Evolutionary conservation across 2,888 invertebrate genomes (phyloP).

Genomic region (Drosophila infuscata): DNA sequence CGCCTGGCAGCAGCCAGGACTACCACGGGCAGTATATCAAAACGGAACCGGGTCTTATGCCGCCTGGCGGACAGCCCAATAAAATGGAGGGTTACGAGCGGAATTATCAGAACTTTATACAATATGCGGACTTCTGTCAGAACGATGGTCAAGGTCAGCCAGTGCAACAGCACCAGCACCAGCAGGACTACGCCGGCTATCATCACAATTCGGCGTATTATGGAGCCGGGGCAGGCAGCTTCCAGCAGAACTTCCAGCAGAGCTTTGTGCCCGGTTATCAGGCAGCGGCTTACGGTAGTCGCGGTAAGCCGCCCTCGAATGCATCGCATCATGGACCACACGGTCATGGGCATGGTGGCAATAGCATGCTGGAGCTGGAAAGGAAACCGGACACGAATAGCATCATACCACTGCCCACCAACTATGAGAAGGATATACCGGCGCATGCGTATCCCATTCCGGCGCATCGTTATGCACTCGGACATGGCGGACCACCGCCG

Average conservation of each 20-base stretch:
- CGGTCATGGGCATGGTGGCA: constrained; percentile 69
- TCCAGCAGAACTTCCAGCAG: constrained; percentile 84
- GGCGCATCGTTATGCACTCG: constrained; percentile 82
- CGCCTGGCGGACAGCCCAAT: constrained; percentile 77
- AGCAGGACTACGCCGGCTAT: constrained; percentile 80
- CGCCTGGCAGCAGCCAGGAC: constrained; percentile 70
- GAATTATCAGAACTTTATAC: constrained; percentile 85
- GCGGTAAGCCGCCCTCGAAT: constrained; percentile 49
- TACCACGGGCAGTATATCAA: constrained; percentile 83
- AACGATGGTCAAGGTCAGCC: constrained; percentile 83
- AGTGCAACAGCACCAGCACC: constrained; percentile 73
- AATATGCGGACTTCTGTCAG: constrained; percentile 85
- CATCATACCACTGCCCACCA: constrained; percentile 84
- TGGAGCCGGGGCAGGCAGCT: constrained; percentile 79
- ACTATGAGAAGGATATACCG: constrained; percentile 85
- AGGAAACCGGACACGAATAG: constrained; percentile 83
- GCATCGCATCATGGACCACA: constrained; percentile 51
- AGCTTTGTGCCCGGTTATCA: constrained; percentile 84
- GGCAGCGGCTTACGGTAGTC: constrained; percentile 74
- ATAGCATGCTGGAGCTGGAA: constrained; percentile 82
- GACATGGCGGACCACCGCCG: constrained; percentile 72
- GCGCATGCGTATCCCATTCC: constrained; percentile 85
- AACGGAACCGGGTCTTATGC: constrained; percentile 84
- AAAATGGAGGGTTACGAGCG: constrained; percentile 85
- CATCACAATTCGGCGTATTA: constrained; percentile 83